phyloP scores from a whole-genome alignment of 2,888 invertebrate species.

The Furcula furcula region DNA sequence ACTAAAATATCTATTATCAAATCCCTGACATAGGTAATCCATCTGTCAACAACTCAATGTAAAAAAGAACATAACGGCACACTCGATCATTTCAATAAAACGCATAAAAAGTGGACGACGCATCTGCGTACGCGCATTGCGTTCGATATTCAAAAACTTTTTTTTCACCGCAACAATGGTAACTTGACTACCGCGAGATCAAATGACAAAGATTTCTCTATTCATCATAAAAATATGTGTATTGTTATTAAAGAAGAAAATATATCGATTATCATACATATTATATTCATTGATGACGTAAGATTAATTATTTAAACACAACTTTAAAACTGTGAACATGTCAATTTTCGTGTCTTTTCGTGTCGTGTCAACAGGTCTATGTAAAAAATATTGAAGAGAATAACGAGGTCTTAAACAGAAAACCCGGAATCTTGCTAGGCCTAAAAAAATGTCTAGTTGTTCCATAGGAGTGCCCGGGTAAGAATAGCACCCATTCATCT shows the following conservation, averaged over 20 bases:
- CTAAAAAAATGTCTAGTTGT: too few species aligned
- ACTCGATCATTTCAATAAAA: constrained; percentile 57
- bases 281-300: too few species aligned
- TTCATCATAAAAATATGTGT: constrained; percentile 7
- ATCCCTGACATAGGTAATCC: constrained; percentile 22
- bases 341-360: too few species aligned
- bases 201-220: constrained; percentile 43
- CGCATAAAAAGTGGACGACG: constrained; percentile 65
- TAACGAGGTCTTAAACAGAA: too few species aligned
- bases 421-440: too few species aligned
- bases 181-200: constrained; percentile 58
- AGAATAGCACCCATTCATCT: too few species aligned
- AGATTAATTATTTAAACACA: too few species aligned
- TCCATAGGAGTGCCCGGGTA: too few species aligned
- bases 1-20: constrained; percentile 8
- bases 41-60: constrained; percentile 55
- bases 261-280: too few species aligned
- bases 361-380: too few species aligned
- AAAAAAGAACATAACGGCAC: constrained; percentile 59
- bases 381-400: too few species aligned
- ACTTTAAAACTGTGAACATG: too few species aligned
- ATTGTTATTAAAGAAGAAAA: constrained; percentile 1
- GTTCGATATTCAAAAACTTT: constrained; percentile 65
- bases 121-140: constrained; percentile 64
- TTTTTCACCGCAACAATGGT: constrained; percentile 55